Evolutionary conservation across 2,888 invertebrate species (phyloP), one percentile per base, ranked within the genome.

Genomic region (Drosophila neonasuta): DNA sequence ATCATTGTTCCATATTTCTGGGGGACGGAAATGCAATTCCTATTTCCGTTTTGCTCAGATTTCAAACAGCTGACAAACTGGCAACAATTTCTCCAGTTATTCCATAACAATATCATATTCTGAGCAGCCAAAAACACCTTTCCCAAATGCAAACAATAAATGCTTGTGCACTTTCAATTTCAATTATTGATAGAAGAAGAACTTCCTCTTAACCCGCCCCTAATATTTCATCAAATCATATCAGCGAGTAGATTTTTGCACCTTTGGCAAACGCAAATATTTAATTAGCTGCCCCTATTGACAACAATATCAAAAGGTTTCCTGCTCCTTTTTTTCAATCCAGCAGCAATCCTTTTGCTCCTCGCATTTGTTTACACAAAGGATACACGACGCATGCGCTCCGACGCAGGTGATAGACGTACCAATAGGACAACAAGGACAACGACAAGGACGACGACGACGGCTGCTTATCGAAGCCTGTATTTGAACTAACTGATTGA

Each of bases 381-480:
- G 82, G 77, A 86, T 79, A 61, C 41, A 34, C 67, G 72, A 58
- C 70, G 69, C 80, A 80, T 83, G 80, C 74, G 77, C 60, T 52
- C 30, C 50, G 49, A 42, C 54, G 87, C 87, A 87, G 87, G 87
- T 88, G 87, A 80, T 84, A 77, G 71, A 75, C 77, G 79, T 69
- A 64, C 57, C 46, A 20, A 58, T 29, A 36, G 36, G 36, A 41
- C 39, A 41, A 41, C 39, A 39, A n/a, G 13, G 39, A 36, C 32
- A 29, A 13, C 8, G 8, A 52, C 52, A 52, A 55, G 32, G 44
- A 44, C 30, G 49, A 54, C 42, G 36, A 41, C 20, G 45, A 56
- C 76, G 72, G 74, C 83, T 81, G 80, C 81, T 84, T 84, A 84
- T 86, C 83, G 77, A 66, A 32, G 13, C 51, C 9, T 4, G 56